A percentile compares a stretch with the other conserved stretches of the same genome.
Conservation (phyloP, 2,797 vertebrate species). For the Galaxias olidus region DNA sequence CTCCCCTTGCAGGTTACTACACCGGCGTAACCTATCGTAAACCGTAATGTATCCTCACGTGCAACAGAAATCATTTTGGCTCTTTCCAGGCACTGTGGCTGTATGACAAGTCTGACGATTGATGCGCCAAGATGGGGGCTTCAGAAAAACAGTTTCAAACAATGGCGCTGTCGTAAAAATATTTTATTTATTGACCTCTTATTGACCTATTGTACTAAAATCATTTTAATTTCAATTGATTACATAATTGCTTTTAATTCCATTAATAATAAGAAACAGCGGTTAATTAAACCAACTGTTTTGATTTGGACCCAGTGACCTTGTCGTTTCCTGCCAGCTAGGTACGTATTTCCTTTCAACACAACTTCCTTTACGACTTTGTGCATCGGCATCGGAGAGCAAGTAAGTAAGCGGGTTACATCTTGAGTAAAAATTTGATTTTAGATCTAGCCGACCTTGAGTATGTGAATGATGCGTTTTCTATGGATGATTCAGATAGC, state of each 20-base stretch:
- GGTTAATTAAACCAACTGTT: too few relatives aligned
- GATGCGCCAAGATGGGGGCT: constrained; percentile 38
- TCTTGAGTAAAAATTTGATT: too few relatives aligned
- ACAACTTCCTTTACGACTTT: too few relatives aligned
- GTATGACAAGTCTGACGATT: neutral
- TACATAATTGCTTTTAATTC: too few relatives aligned
- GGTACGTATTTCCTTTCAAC: too few relatives aligned
- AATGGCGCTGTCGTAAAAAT: constrained; percentile 19
- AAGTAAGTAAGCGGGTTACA: too few relatives aligned
- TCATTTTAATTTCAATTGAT: neutral
- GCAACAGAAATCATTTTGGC: constrained; percentile 24
- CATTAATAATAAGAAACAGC: too few relatives aligned
- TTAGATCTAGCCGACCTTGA: too few relatives aligned
- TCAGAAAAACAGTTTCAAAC: neutral
- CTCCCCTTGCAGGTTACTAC: constrained; percentile 7
- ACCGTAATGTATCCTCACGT: constrained; percentile 28
- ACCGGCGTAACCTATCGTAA: constrained; percentile 15
- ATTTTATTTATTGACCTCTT: neutral
- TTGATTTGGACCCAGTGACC: too few relatives aligned
- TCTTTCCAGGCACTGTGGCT: constrained; percentile 2
- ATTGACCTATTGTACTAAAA: neutral
- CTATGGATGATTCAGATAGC: accelerated
- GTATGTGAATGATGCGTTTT: too few relatives aligned
- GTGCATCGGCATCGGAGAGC: too few relatives aligned
- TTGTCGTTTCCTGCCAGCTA: too few relatives aligned